These are phyloP conservation scores for Hydriomena furcata DNA, from an alignment of 2,888 invertebrate genomes.

Conservation along the genomic window DNA sequence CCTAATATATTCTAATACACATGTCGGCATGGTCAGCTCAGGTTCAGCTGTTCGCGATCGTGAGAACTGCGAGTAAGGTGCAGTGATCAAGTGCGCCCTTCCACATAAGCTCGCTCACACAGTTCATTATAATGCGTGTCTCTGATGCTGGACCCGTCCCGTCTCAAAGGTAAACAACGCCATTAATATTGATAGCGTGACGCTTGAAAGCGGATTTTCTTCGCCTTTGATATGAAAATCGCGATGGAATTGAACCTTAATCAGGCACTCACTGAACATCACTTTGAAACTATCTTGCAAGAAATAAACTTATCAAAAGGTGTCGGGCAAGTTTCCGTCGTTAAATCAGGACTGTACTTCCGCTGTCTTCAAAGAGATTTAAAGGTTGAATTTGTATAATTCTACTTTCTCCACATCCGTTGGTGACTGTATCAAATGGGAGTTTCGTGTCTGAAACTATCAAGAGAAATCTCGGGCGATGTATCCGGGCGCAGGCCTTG, in stretches of 20 bases:
- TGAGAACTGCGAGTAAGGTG: slow-evolving; percentile 77
- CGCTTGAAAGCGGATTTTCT: slow-evolving; percentile 66
- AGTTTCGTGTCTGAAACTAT: slow-evolving; percentile 62
- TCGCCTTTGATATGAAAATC: slow-evolving; percentile 62
- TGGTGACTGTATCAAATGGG: slow-evolving; percentile 47
- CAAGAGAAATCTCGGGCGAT: slow-evolving; percentile 67
- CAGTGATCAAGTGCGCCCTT: slow-evolving; percentile 78
- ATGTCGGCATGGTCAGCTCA: slow-evolving; percentile 64
- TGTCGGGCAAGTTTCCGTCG: slow-evolving; percentile 24
- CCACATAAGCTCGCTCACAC: slow-evolving; percentile 76
- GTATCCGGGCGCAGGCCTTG: slow-evolving; percentile 69
- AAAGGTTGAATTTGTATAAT: slow-evolving; percentile 41
- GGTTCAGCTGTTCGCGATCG: slow-evolving; percentile 68
- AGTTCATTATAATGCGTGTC: slow-evolving; percentile 77
- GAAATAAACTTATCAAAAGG: slow-evolving; percentile 8
- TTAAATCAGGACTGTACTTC: slow-evolving; percentile 44
- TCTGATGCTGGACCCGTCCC: slow-evolving; percentile 52
- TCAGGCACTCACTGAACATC: slow-evolving; percentile 21
- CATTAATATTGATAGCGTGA: slow-evolving; percentile 80
- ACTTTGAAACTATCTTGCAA: neutral
- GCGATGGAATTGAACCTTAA: slow-evolving; percentile 38
- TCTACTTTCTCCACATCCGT: slow-evolving; percentile 55
- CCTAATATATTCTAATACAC: slow-evolving; percentile 79
- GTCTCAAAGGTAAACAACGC: slow-evolving; percentile 77
- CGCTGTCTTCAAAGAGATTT: slow-evolving; percentile 41